Percentiles rank a stretch among this genome's conserved stretches.
phyloP scores from a whole-genome alignment of 2,113 vertebrate species.

The Lagopus leucura region DNA sequence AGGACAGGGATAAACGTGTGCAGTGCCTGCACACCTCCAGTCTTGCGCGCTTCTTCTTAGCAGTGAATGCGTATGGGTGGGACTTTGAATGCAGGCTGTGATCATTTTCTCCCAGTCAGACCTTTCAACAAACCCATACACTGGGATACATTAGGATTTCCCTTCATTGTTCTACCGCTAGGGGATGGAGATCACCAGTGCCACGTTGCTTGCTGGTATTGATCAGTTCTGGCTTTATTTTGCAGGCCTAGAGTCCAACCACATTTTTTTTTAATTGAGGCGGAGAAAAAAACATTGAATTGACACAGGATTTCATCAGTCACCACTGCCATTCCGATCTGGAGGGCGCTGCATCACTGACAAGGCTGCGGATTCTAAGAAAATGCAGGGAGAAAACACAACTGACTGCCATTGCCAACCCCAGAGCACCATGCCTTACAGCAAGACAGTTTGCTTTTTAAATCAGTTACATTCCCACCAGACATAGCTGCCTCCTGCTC shows the following conservation, averaged over 20 bases:
- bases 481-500: conserved; percentile 60
- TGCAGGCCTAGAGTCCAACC: conserved; percentile 85
- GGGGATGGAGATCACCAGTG: neutral
- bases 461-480: conserved; percentile 78
- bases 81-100: neutral
- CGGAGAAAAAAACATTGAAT: conserved; percentile 67
- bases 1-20: neutral
- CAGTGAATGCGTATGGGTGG: neutral
- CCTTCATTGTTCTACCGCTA: neutral
- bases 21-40: neutral
- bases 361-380: conserved; percentile 64
- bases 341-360: conserved; percentile 77
- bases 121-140: neutral
- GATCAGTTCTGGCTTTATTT: conserved; percentile 53
- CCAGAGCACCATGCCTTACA: conserved; percentile 66
- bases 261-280: conserved; percentile 74
- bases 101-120: rapidly evolving
- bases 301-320: conserved; percentile 84
- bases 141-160: neutral
- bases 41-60: neutral
- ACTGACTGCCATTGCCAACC: neutral
- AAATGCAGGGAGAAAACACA: conserved; percentile 26
- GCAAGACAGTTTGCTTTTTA: conserved; percentile 63
- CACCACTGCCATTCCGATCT: conserved; percentile 90
- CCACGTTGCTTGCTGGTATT: neutral